Evolutionary conservation across 2,797 vertebrate species (phyloP).

Genomic region (Bradypus variegatus): DNA sequence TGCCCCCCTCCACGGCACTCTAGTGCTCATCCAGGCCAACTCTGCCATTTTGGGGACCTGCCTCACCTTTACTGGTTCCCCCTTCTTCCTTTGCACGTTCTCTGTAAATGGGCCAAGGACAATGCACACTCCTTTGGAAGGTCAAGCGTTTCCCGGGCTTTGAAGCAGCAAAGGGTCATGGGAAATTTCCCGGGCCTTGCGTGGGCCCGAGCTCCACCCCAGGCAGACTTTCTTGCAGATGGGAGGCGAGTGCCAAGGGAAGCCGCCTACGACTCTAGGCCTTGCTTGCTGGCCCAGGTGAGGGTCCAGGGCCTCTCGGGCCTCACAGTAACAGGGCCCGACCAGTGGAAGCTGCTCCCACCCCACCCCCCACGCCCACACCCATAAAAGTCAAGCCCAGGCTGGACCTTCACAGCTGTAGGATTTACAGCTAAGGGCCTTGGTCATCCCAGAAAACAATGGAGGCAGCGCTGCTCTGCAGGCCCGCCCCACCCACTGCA

Average conservation of each 20-base stretch:
- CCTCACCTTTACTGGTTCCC: background rate
- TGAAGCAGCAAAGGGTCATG: background rate
- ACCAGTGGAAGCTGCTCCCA: background rate
- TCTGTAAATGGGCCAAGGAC: background rate
- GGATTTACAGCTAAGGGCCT: background rate
- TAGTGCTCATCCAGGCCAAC: background rate
- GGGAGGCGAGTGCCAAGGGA: too few species aligned
- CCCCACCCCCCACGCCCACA: background rate
- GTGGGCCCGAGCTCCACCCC: too few species aligned
- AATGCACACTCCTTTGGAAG: too few species aligned
- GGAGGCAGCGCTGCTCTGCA: background rate
- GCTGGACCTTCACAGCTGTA: background rate
- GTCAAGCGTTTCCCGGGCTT: background rate
- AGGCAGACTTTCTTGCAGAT: too few species aligned
- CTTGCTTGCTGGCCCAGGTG: too few species aligned
- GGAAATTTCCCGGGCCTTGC: background rate
- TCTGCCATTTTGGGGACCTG: background rate
- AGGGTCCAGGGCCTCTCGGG: too few species aligned
- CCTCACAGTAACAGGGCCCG: background rate
- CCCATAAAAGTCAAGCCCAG: background rate
- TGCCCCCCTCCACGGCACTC: background rate
- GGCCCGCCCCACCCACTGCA: background rate
- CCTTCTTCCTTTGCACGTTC: background rate
- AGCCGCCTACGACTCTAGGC: too few species aligned
- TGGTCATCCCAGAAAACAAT: background rate